Percentiles rank a stretch among this genome's conserved stretches.
These are phyloP conservation scores for Beroe forskalii DNA, from an alignment of 37 sponge, comb jelly and placozoan species.

Conservation along the genomic window DNA sequence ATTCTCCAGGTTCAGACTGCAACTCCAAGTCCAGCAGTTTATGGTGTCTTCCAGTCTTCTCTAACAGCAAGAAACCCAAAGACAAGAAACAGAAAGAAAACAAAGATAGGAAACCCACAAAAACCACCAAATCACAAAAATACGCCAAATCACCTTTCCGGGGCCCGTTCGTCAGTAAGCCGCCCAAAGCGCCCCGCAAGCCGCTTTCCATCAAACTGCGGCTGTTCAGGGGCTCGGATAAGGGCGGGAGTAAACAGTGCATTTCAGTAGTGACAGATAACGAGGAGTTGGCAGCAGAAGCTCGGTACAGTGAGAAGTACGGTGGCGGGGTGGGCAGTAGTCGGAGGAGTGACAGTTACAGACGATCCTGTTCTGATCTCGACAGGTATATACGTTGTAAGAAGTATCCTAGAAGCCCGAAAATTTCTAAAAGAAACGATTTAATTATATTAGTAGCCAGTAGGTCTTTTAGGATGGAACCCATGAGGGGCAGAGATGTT, in stretches of 20 bases:
- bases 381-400: slow-evolving; percentile 4
- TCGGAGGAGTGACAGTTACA: neutral
- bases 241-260: slow-evolving; percentile 1
- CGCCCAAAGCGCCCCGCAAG: neutral
- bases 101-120: neutral
- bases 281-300: neutral
- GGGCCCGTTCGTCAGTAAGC: neutral
- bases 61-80: neutral
- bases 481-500: too few relatives aligned
- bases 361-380: neutral
- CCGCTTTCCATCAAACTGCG: neutral
- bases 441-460: too few relatives aligned
- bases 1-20: too few relatives aligned
- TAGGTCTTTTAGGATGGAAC: too few relatives aligned
- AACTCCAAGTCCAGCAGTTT: neutral
- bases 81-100: neutral
- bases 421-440: neutral
- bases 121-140: neutral
- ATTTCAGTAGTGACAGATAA: slow-evolving; percentile 25
- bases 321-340: neutral
- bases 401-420: neutral
- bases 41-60: slow-evolving; percentile 30
- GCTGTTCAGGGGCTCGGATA: too few relatives aligned
- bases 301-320: neutral
- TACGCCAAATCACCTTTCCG: neutral